Percentiles rank a stretch among this genome's conserved stretches.
Conservation (phyloP, 30 jellyfish, hydroid and myxozoan species). For the Turritopsis dohrnii region DNA sequence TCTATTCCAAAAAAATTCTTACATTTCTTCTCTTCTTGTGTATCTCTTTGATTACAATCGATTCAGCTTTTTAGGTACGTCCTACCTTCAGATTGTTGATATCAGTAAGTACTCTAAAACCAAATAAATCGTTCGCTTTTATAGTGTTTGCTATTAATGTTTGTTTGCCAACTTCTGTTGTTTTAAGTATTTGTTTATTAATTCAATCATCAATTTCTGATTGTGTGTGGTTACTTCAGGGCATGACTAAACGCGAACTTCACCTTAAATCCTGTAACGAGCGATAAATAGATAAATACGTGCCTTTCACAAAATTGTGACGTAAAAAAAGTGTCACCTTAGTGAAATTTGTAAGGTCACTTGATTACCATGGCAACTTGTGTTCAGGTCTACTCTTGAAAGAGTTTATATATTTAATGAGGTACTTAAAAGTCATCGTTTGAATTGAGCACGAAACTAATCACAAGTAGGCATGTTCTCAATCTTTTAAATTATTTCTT, state of each 20-base stretch:
- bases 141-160: not conserved
- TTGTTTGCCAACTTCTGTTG: not conserved
- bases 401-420: not conserved
- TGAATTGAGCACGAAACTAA: not conserved
- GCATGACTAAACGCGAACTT: not conserved
- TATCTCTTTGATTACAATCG: too few species aligned
- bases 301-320: not conserved
- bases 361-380: not conserved
- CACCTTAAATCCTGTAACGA: not conserved
- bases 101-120: not conserved
- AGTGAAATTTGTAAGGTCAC: not conserved
- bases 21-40: too few species aligned
- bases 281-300: not conserved
- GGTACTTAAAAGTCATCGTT: not conserved
- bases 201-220: not conserved
- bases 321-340: not conserved
- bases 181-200: not conserved
- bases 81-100: not conserved
- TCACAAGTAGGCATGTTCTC: not conserved
- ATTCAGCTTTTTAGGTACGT: too few species aligned
- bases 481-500: not conserved
- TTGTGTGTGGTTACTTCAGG: not conserved
- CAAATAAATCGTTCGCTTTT: not conserved
- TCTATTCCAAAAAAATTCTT: not conserved
- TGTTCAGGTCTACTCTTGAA: not conserved